Evolutionary conservation across 2,797 vertebrate genomes (phyloP).

Genomic region (Furcifer pardalis): DNA sequence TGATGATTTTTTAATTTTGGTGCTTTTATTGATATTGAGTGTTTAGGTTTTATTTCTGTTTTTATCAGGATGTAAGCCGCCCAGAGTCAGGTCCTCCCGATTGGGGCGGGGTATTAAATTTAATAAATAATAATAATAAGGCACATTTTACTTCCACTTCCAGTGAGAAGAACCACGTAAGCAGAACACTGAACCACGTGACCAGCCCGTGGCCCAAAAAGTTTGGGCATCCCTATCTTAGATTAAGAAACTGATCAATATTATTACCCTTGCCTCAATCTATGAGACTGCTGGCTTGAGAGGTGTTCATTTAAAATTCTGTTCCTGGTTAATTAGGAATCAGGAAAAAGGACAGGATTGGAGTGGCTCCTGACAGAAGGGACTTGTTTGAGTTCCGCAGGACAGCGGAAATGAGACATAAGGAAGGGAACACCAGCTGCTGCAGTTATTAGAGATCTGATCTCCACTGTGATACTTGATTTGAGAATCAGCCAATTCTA

Average conservation of each 20-base stretch:
- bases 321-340: conserved; percentile 55
- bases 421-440: conserved; percentile 32
- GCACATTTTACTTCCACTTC: no score
- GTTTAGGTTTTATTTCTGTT: no score
- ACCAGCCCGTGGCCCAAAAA: no score
- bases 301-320: conserved; percentile 35
- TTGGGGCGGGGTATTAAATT: no score
- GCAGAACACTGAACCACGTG: no score
- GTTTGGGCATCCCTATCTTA: no score
- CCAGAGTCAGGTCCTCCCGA: no score
- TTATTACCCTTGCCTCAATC: conserved; percentile 64
- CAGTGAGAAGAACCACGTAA: no score
- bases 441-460: neutral
- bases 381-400: conserved; percentile 49
- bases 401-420: conserved; percentile 37
- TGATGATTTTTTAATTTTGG: no score
- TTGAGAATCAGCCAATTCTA: conserved; percentile 34
- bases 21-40: no score
- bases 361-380: conserved; percentile 49
- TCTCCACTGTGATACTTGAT: conserved; percentile 16
- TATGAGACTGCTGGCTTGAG: conserved; percentile 60
- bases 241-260: conserved; percentile 53
- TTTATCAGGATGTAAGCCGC: no score
- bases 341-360: conserved; percentile 52
- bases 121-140: no score